Evolutionary conservation across 2,797 vertebrate genomes (phyloP).

Genomic region (Protosalanx chinensis): DNA sequence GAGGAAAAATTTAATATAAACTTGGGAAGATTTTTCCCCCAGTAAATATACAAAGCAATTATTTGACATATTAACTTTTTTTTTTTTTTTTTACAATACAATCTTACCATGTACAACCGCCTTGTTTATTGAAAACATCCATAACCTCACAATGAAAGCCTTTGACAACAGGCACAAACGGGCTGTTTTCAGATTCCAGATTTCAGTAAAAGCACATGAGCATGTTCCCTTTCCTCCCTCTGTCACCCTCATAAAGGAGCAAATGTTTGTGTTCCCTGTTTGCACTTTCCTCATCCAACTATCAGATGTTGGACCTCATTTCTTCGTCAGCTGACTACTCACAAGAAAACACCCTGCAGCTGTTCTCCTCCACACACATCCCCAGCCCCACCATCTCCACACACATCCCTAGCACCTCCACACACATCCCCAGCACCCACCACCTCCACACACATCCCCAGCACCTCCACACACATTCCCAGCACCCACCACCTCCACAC

Average conservation of each 20-base stretch:
- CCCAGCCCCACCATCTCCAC: too few species aligned
- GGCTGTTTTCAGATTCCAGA: not conserved
- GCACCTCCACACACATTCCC: too few species aligned
- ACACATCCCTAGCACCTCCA: too few species aligned
- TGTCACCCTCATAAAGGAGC: not conserved
- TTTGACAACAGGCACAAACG: not conserved
- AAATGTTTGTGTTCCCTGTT: constrained; percentile 14
- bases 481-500: too few species aligned
- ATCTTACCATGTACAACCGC: too few species aligned
- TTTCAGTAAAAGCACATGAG: not conserved
- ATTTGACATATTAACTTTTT: too few species aligned
- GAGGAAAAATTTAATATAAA: not conserved
- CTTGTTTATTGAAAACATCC: too few species aligned
- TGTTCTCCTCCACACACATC: too few species aligned
- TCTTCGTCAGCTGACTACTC: constrained; percentile 43
- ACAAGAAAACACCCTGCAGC: constrained; percentile 44
- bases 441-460: too few species aligned
- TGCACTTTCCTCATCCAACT: constrained; percentile 43
- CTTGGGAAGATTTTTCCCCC: too few species aligned
- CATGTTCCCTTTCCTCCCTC: constrained; percentile 15
- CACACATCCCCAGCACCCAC: too few species aligned
- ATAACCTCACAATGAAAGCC: not conserved
- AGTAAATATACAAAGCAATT: too few species aligned
- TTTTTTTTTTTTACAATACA: not conserved
- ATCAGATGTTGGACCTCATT: constrained; percentile 25